Percentiles rank a stretch among this genome's conserved stretches.
Conservation (phyloP, 2,888 invertebrate species). For the Polyploca ridens region DNA sequence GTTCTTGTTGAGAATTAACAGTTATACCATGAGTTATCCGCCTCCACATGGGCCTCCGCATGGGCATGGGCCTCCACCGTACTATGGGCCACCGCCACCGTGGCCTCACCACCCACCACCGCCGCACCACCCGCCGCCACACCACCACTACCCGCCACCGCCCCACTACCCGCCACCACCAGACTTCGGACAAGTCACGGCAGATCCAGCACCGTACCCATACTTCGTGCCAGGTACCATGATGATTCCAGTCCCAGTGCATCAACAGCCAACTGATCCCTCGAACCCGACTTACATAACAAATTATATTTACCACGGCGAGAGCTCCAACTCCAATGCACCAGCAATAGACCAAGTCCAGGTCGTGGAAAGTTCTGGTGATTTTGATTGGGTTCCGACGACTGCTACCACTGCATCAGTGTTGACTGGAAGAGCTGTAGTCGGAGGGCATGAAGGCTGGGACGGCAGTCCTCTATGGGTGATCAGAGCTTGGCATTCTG, state of each 20-base stretch:
- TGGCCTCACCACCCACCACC: slow-evolving; percentile 29
- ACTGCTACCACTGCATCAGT: slow-evolving; percentile 64
- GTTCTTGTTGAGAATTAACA: not conserved
- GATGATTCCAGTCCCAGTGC: slow-evolving; percentile 65
- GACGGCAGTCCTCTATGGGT: slow-evolving; percentile 80
- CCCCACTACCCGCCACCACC: slow-evolving; percentile 37
- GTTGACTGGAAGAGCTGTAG: slow-evolving; percentile 69
- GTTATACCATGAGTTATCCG: slow-evolving; percentile 59
- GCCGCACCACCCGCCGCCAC: slow-evolving; percentile 35
- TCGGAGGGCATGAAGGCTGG: slow-evolving; percentile 79
- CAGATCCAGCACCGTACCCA: slow-evolving; percentile 48
- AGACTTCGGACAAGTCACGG: slow-evolving; percentile 43
- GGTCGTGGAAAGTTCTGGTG: slow-evolving; percentile 68
- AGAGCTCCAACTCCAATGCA: slow-evolving; percentile 44
- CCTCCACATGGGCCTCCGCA: slow-evolving; percentile 51
- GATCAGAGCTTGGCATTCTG: slow-evolving; percentile 74
- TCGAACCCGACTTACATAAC: slow-evolving; percentile 67
- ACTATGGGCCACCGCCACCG: slow-evolving; percentile 50
- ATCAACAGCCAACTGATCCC: slow-evolving; percentile 39
- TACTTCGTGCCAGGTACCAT: slow-evolving; percentile 69
- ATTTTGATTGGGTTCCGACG: slow-evolving; percentile 73
- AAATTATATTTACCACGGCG: slow-evolving; percentile 76
- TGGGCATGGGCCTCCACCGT: slow-evolving; percentile 45
- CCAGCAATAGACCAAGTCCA: slow-evolving; percentile 46
- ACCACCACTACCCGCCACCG: slow-evolving; percentile 16